Evolutionary conservation across 2,888 invertebrate species (phyloP), one percentile per base, ranked within the genome.

Genomic region (Drosophila kanekoi): DNA sequence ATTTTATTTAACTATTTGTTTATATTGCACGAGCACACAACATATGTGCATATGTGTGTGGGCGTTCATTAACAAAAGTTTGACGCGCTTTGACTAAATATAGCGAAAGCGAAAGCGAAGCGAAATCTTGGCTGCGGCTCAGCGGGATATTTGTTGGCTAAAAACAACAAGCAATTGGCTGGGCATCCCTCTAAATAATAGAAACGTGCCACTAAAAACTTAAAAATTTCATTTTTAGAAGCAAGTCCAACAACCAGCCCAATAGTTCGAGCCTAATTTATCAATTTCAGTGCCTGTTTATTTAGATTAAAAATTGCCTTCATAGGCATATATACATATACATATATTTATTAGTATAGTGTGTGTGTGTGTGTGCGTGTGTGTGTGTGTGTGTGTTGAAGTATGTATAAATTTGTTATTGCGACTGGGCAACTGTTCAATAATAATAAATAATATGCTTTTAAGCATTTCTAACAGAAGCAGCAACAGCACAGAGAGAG

Each of bases 371-470:
- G n/a, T 13, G 20, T 44, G 3, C n/a, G 43, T 37, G 41, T 58
- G 37, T 37, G 10, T 14, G 8, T 52, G 11, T 48, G n/a, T n/a
- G 4, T 51, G 6, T 32, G 33, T 28, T 45, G 47, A 43, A 32
- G 53, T 70, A 63, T 28, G 43, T 59, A 52, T 41, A 44, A 23
- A 35, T 38, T 35, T 44, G 38, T 33, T 48, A 52, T 53, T 69
- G 33, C 40, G 32, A 35, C 13, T 41, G 38, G 40, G 38, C 16
- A 37, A 51, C 44, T 53, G 67, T 62, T 67, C 66, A 59, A 70
- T 63, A 74, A 23, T 43, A 68, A 85, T 82, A 82, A 81, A 84
- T 85, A 84, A 84, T 75, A 84, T 66, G 76, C 51, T 65, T 79
- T 70, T 78, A 66, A 84, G 75, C 79, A 65, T 62, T 40, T 9